Evolutionary conservation across 1,140 invertebrate species (phyloP).

Genomic region (Venturia canescens): DNA sequence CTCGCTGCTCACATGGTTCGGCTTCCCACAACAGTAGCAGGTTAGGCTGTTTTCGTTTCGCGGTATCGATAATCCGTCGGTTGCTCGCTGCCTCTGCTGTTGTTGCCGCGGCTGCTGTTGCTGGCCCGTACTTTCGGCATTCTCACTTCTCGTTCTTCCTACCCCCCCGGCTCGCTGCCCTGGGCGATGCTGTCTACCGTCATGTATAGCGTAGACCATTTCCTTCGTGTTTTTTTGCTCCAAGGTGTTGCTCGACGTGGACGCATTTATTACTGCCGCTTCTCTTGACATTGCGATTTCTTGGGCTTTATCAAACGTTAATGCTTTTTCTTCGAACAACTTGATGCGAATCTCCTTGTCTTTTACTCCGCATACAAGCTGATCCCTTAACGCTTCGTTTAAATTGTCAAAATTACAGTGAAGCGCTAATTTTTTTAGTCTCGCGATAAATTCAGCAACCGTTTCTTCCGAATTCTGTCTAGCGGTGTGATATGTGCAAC

Average conservation of each 20-base stretch:
- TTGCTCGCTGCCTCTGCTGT: conserved; percentile 6
- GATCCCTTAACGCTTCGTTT: conserved; percentile 38
- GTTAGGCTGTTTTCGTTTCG: neutral
- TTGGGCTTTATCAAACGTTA: conserved; percentile 37
- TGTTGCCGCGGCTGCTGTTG: conserved; percentile 40
- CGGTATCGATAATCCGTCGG: neutral
- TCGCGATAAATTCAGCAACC: conserved; percentile 34
- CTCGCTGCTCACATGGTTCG: neutral
- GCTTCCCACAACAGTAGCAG: conserved; percentile 43
- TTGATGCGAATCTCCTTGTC: conserved; percentile 20
- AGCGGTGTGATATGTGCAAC: conserved; percentile 32
- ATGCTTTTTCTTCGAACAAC: conserved; percentile 38
- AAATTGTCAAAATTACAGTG: conserved; percentile 35
- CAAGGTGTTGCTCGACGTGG: conserved; percentile 14
- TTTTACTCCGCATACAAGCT: conserved; percentile 27
- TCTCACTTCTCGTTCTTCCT: conserved; percentile 5
- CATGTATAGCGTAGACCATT: conserved; percentile 9
- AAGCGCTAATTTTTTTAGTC: conserved; percentile 25
- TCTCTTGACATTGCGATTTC: conserved; percentile 38
- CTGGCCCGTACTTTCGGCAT: neutral
- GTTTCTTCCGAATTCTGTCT: conserved; percentile 29
- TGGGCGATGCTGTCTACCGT: neutral
- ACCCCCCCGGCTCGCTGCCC: conserved; percentile 20
- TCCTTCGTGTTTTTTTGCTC: conserved; percentile 21
- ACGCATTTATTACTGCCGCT: conserved; percentile 29